These are phyloP conservation scores for Apostichopus japonicus DNA, from an alignment of 35 echinoderm and acorn worm genomes.

Conservation along the genomic window DNA sequence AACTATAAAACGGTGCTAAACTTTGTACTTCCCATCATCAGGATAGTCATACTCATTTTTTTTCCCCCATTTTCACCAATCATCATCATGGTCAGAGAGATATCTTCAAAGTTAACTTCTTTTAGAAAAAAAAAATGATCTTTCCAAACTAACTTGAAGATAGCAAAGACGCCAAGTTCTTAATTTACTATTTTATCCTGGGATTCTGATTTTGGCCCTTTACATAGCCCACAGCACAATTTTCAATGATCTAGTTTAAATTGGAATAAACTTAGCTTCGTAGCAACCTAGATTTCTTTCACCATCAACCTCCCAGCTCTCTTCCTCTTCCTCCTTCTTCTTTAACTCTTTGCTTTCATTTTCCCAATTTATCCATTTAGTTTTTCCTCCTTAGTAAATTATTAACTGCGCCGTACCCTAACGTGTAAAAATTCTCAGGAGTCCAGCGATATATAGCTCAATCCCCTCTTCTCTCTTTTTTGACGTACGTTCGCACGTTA, in stretches of 20 bases:
- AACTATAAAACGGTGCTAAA: no score
- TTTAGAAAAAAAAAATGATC: no score
- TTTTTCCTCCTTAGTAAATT: background rate
- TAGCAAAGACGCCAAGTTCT: background rate
- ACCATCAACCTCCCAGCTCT: background rate
- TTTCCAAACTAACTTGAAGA: background rate
- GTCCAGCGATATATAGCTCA: background rate
- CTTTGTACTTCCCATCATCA: no score
- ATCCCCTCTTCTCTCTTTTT: background rate
- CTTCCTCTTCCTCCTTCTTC: background rate
- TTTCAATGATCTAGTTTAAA: conserved; percentile 25
- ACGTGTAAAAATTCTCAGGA: background rate
- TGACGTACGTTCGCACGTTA: background rate
- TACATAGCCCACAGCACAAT: conserved; percentile 3
- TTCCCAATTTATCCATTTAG: conserved; percentile 21
- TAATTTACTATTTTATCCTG: background rate
- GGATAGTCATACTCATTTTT: no score
- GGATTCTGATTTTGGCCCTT: background rate
- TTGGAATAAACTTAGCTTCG: background rate
- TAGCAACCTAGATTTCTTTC: conserved; percentile 21
- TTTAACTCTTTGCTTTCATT: background rate
- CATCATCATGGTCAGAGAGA: no score
- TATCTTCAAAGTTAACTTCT: no score
- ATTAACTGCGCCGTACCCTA: background rate
- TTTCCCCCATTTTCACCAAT: no score